Evolutionary conservation across 2,797 vertebrate genomes (phyloP), one percentile per base, ranked within the genome.

Genomic region (Urosaurus nigricauda): DNA sequence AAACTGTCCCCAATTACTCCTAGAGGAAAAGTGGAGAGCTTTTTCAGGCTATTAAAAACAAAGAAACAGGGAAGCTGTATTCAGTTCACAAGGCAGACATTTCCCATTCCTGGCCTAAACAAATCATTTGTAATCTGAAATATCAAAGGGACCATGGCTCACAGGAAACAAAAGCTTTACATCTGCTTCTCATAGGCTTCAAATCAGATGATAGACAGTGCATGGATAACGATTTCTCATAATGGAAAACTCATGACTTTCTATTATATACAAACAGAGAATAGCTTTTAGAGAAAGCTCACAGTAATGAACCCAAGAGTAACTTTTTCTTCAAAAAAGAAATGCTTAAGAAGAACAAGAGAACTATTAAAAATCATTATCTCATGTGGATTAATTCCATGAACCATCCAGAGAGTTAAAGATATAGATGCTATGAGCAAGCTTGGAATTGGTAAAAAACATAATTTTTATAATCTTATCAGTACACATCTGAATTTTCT

Each of bases 341-440:
- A 24, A 19, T 26, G 14, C 51, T 65, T 81, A 81, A 40, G 9
- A 74, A 80, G 17, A 63, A 24, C 43, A 7, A 29, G 32, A 2
- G 53, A 65, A 85, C 16, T 56, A 51, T 53, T 43, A 79, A 77
- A n/a, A 2, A 68, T 2, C 35, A 84, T 12, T 43, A 32, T 53
- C 79, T 21, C 73, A 13, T n/a, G 32, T 32, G 13, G 29, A 32
- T 70, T 29, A 70, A 70, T 35, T 26, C 26, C 24, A 87, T 7
- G 7, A 37, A 74, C 37, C 7, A 86, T 93, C 88, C n/a, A 89
- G 85, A 90, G 92, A 93, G 93, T 92, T 93, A 92, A 90, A 93
- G 83, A 87, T 74, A 37, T 88, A 83, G 90, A 89, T 92, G 88
- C 82, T 35, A 51, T 94, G 93, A 92, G 93, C 93, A 92, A 16